Conservation (phyloP, 2,888 invertebrate genomes). For the Stenoptilia bipunctidactyla region DNA sequence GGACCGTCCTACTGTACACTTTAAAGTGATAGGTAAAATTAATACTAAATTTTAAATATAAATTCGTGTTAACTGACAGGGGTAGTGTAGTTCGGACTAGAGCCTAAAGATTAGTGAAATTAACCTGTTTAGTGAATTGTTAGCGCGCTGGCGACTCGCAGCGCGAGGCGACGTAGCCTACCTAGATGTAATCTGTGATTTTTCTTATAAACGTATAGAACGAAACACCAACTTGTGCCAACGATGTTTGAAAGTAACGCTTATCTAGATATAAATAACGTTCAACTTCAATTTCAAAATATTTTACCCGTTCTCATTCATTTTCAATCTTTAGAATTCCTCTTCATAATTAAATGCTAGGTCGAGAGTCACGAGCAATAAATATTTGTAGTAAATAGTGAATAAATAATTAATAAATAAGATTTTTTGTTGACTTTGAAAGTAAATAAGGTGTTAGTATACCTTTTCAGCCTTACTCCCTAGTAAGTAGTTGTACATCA, state of each 20-base stretch:
- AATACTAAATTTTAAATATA: slow-evolving; percentile 22
- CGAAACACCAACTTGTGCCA: slow-evolving; percentile 51
- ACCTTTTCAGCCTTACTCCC: too few relatives aligned
- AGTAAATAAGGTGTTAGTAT: too few relatives aligned
- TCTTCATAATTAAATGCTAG: too few relatives aligned
- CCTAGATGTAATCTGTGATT: slow-evolving; percentile 32
- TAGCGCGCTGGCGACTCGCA: slow-evolving; percentile 23
- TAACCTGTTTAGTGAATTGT: slow-evolving; percentile 49
- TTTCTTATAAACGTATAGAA: slow-evolving; percentile 28
- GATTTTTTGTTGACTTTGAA: background rate
- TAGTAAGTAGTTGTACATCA: too few relatives aligned
- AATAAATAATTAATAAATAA: background rate
- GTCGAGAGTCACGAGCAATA: background rate
- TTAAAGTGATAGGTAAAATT: slow-evolving; percentile 52
- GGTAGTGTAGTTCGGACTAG: background rate
- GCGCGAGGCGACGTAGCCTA: slow-evolving; percentile 20
- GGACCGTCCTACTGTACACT: slow-evolving; percentile 66
- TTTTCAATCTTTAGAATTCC: too few relatives aligned
- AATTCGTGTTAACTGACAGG: background rate
- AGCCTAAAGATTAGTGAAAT: slow-evolving; percentile 53
- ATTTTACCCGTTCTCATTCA: too few relatives aligned
- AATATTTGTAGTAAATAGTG: background rate
- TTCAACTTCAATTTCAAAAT: too few relatives aligned
- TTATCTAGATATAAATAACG: too few relatives aligned
- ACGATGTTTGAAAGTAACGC: too few relatives aligned